Conservation (phyloP, 2,113 vertebrate genomes). For the Strix uralensis region DNA sequence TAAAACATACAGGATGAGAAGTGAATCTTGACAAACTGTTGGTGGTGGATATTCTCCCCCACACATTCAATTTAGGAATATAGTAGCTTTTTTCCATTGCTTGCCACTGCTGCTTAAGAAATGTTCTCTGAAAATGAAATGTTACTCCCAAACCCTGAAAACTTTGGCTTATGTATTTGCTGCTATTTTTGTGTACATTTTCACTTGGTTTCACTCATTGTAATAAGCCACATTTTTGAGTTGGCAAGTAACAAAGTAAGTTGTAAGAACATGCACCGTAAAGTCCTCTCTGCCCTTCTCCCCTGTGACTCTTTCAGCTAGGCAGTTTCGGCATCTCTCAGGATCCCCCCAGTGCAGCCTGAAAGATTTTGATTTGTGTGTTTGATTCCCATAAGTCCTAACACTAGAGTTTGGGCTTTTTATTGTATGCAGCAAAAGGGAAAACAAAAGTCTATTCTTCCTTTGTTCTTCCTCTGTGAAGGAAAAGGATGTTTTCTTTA, state of each 20-base stretch:
- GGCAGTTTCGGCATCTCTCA: neutral
- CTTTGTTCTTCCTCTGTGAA: neutral
- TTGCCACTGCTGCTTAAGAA: neutral
- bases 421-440: neutral
- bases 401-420: neutral
- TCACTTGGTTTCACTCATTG: neutral
- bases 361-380: neutral
- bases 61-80: neutral
- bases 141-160: neutral
- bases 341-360: neutral
- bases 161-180: neutral
- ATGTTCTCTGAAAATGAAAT: neutral
- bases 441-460: neutral
- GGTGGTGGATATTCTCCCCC: neutral
- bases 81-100: neutral
- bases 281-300: neutral
- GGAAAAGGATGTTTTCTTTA: neutral
- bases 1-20: neutral
- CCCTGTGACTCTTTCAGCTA: neutral
- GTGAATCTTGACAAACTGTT: neutral
- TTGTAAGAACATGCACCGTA: accelerated
- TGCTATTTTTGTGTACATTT: neutral
- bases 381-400: neutral
- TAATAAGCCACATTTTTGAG: neutral
- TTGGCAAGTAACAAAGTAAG: no score